These are phyloP conservation scores for Parnassius apollo DNA, from an alignment of 2,888 invertebrate species.

Conservation along the genomic window DNA sequence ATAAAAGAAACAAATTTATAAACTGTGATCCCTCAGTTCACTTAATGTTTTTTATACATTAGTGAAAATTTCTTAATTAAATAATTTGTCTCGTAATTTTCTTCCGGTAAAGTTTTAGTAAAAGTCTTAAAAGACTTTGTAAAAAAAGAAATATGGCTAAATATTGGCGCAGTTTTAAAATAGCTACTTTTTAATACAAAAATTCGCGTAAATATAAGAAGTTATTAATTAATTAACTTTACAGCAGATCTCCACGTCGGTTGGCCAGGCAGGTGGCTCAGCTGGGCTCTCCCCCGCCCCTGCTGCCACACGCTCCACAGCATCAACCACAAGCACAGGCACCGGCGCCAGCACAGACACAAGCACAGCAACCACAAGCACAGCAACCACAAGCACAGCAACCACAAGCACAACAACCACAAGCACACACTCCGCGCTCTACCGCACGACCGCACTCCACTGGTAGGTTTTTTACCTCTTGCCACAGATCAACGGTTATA, in stretches of 20 bases:
- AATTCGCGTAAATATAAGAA: too few species aligned
- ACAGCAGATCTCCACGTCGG: conserved; percentile 55
- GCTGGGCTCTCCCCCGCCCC: conserved; percentile 58
- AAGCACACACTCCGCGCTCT: conserved; percentile 8
- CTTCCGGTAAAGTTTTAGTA: too few species aligned
- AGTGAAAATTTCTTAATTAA: too few species aligned
- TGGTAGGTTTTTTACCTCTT: conserved; percentile 1
- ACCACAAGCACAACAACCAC: background rate
- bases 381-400: conserved; percentile 15
- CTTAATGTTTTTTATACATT: too few species aligned
- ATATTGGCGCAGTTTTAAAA: too few species aligned
- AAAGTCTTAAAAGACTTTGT: too few species aligned
- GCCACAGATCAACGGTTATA: too few species aligned
- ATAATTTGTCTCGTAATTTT: too few species aligned
- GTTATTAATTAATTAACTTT: background rate
- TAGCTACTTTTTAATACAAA: too few species aligned
- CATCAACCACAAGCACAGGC: conserved; percentile 13
- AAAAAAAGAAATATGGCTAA: too few species aligned
- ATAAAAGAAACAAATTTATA: too few species aligned
- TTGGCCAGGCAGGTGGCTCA: conserved; percentile 68
- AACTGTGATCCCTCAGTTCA: too few species aligned
- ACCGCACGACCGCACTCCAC: conserved; percentile 18
- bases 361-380: conserved; percentile 18
- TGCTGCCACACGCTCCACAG: conserved; percentile 29
- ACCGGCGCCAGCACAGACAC: background rate